These are phyloP conservation scores for Escarpia spicata DNA, from an alignment of 2,888 invertebrate genomes.

Conservation along the genomic window DNA sequence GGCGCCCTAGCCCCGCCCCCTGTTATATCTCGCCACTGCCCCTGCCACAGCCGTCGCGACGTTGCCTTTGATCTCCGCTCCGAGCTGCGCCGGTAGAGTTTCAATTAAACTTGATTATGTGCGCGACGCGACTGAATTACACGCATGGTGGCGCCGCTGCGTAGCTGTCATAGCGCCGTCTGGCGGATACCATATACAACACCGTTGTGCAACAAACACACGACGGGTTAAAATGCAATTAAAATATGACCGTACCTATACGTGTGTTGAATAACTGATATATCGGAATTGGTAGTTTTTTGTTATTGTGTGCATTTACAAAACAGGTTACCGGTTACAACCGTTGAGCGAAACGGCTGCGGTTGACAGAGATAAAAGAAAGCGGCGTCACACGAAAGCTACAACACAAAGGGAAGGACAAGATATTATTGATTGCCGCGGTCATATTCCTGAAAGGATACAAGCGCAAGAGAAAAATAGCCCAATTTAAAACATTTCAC, in stretches of 20 bases:
- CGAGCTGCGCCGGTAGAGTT: not conserved
- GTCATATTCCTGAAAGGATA: not conserved
- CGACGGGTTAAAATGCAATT: not conserved
- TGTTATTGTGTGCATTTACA: not conserved
- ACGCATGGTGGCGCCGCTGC: not conserved
- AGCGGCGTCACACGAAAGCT: not conserved
- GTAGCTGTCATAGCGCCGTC: not conserved
- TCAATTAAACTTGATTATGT: constrained; percentile 13
- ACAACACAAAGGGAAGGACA: not conserved
- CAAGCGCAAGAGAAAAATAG: not conserved
- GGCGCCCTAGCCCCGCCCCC: not conserved
- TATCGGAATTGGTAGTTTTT: not conserved
- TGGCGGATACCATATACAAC: not conserved
- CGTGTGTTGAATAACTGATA: no score
- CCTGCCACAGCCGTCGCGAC: not conserved
- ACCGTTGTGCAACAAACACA: not conserved
- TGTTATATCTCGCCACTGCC: not conserved
- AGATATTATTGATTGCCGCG: not conserved
- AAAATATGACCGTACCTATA: not conserved
- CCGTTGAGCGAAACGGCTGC: not conserved
- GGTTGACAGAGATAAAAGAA: constrained; percentile 5
- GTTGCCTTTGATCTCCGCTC: not conserved
- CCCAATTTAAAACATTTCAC: not conserved
- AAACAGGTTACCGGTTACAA: not conserved
- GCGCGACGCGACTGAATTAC: constrained; percentile 13